These are phyloP conservation scores for Semicossyphus pulcher DNA, from an alignment of 2,113 vertebrate species.

Conservation along the genomic window DNA sequence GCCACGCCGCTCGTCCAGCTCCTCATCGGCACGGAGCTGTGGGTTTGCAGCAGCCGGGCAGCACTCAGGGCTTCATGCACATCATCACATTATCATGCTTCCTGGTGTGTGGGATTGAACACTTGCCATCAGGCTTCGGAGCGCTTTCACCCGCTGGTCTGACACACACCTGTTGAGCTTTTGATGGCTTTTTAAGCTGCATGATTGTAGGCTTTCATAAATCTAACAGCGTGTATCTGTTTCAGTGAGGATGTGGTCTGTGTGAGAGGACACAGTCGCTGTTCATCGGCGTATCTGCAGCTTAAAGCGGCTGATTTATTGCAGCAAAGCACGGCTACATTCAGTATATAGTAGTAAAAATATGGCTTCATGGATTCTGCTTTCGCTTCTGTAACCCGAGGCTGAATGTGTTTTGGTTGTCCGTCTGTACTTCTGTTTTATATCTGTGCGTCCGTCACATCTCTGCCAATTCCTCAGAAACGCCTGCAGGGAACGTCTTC, in stretches of 20 bases:
- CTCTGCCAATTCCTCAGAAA: too few relatives aligned
- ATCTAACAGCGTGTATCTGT: neutral
- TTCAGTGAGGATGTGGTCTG: neutral
- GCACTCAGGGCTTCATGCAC: conserved; percentile 45
- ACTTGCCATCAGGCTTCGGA: conserved; percentile 58
- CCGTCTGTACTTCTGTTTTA: too few relatives aligned
- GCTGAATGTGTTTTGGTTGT: too few relatives aligned
- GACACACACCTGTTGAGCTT: conserved; percentile 17
- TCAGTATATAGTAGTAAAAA: neutral
- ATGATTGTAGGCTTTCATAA: conserved; percentile 3
- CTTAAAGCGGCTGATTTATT: neutral
- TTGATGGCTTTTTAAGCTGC: neutral
- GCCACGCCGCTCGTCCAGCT: conserved; percentile 45
- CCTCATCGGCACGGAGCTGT: conserved; percentile 40
- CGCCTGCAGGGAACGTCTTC: too few relatives aligned
- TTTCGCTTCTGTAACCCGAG: neutral
- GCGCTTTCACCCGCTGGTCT: conserved; percentile 45
- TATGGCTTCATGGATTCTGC: neutral
- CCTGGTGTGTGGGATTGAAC: conserved; percentile 63
- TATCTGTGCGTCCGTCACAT: too few relatives aligned
- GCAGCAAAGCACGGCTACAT: neutral
- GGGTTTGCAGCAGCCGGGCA: conserved; percentile 27
- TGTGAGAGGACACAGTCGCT: neutral
- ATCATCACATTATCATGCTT: conserved; percentile 71
- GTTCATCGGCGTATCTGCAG: neutral